A percentile compares a stretch with the other conserved stretches of the same genome.
Evolutionary conservation across 1,140 invertebrate species (phyloP).

Genomic region (Zeugodacus cucurbitae): DNA sequence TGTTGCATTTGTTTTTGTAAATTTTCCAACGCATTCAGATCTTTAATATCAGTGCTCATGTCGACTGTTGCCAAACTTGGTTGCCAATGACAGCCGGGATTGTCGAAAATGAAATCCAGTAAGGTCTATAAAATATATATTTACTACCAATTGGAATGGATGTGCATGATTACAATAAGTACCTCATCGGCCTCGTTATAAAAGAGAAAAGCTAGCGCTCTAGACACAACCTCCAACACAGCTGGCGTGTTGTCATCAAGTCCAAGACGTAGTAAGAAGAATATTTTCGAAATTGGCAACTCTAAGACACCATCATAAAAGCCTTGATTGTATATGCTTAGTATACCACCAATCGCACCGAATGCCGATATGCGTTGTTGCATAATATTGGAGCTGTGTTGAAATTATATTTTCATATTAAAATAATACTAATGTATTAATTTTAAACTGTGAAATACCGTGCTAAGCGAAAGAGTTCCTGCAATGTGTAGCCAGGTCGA

Average conservation of each 20-base stretch:
- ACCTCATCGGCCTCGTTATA: slow-evolving; percentile 83
- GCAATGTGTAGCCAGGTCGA: slow-evolving; percentile 87
- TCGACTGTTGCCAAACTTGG: slow-evolving; percentile 70
- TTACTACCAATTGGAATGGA: background rate
- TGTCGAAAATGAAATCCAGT: slow-evolving; percentile 77
- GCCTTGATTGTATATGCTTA: slow-evolving; percentile 78
- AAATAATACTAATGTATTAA: background rate
- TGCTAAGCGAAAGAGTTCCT: slow-evolving; percentile 83
- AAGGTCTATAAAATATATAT: slow-evolving; percentile 46
- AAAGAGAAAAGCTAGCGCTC: slow-evolving; percentile 78
- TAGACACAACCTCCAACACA: slow-evolving; percentile 77
- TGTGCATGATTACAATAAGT: slow-evolving; percentile 51
- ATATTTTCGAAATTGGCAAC: slow-evolving; percentile 75
- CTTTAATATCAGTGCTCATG: slow-evolving; percentile 50
- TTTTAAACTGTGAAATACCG: slow-evolving; percentile 45
- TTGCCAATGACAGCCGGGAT: slow-evolving; percentile 73
- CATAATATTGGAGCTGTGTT: slow-evolving; percentile 71
- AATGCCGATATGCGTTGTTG: slow-evolving; percentile 86
- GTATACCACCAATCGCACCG: slow-evolving; percentile 80
- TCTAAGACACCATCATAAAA: slow-evolving; percentile 77
- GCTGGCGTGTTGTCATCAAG: slow-evolving; percentile 84
- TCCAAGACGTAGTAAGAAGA: slow-evolving; percentile 84
- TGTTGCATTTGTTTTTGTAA: slow-evolving; percentile 57
- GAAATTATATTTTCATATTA: background rate
- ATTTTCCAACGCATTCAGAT: slow-evolving; percentile 54